phyloP scores from a whole-genome alignment of 2,797 vertebrate genomes.

The Rhincodon typus region DNA sequence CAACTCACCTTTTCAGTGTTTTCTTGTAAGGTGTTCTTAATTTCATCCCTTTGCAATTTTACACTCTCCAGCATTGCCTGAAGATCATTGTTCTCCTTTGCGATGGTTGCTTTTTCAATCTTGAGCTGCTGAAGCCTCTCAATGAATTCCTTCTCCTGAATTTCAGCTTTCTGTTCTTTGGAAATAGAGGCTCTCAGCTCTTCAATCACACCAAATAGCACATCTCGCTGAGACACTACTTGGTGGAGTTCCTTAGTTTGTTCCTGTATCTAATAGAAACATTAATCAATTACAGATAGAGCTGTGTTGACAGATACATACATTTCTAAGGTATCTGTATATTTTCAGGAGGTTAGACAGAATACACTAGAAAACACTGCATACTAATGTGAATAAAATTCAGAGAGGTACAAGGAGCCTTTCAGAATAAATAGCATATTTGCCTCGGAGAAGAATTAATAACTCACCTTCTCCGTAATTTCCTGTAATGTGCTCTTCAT shows the following conservation, averaged over 20 bases:
- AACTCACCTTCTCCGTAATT: conserved; percentile 43
- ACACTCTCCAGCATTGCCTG: conserved; percentile 50
- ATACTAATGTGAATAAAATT: conserved; percentile 7
- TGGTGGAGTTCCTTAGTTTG: neutral
- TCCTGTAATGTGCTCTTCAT: conserved; percentile 44
- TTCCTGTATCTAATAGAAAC: neutral
- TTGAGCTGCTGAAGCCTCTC: neutral
- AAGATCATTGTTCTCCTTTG: conserved; percentile 62
- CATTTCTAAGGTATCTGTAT: neutral
- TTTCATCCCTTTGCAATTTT: conserved; percentile 53
- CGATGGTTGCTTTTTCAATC: conserved; percentile 43
- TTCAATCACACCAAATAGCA: neutral
- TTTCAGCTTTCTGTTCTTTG: neutral
- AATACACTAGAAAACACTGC: conserved; percentile 26
- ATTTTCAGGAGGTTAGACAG: conserved; percentile 34
- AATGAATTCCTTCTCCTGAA: neutral
- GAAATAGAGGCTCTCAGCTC: neutral
- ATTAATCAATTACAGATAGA: neutral
- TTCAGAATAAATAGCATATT: neutral
- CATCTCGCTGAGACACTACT: conserved; percentile 3
- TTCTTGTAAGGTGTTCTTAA: conserved; percentile 53
- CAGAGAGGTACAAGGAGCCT: neutral
- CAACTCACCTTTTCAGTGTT: conserved; percentile 48
- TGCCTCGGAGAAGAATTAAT: neutral
- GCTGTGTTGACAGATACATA: neutral